These are phyloP conservation scores for Calycopis cecrops DNA, from an alignment of 1,140 invertebrate genomes.

Conservation along the genomic window DNA sequence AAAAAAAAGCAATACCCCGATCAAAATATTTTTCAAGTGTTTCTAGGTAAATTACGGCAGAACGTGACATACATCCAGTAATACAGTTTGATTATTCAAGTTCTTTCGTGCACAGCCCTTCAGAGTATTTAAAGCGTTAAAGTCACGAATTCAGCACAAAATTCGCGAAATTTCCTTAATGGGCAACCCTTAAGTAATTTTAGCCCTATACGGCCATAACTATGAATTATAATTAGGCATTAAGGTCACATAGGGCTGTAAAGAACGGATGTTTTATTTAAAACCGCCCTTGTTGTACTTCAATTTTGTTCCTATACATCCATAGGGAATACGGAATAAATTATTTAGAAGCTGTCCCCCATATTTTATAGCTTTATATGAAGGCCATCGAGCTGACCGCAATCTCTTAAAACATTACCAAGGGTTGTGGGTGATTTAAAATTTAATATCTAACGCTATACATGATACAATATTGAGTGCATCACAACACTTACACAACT, in stretches of 20 bases:
- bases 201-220: conserved; percentile 2
- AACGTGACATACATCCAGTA: too few relatives aligned
- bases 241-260: conserved; percentile 2
- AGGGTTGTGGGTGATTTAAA: conserved; percentile 5
- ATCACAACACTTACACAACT: too few relatives aligned
- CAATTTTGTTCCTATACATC: conserved; percentile 6
- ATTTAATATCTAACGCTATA: background rate
- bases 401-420: conserved; percentile 8
- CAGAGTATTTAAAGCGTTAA: background rate
- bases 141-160: background rate
- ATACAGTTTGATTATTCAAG: too few relatives aligned
- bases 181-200: conserved; percentile 9
- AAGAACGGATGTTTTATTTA: conserved; percentile 4
- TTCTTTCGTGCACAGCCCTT: too few relatives aligned
- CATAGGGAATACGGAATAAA: conserved; percentile 6
- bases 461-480: background rate
- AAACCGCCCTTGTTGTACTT: background rate
- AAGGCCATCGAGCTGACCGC: background rate
- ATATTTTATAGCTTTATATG: conserved; percentile 7
- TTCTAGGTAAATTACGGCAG: too few relatives aligned
- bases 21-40: too few relatives aligned
- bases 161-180: background rate
- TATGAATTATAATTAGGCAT: conserved; percentile 9
- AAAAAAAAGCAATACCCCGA: too few relatives aligned
- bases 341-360: conserved; percentile 7